phyloP scores from a whole-genome alignment of 1,140 invertebrate genomes.

The Trichonephila clavata region DNA sequence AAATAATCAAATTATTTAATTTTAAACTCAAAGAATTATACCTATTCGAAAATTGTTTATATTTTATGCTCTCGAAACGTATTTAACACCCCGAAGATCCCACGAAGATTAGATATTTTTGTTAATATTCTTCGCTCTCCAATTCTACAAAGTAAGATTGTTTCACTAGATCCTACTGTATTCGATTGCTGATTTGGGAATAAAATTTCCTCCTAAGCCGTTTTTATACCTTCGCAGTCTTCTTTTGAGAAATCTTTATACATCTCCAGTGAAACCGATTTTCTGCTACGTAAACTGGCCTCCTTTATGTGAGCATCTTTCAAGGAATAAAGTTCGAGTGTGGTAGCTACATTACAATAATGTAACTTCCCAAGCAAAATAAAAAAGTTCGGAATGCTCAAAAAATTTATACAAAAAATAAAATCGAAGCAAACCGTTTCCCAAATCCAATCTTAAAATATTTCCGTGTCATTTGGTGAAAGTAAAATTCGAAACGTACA shows the following conservation, averaged over 20 bases:
- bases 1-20: no score
- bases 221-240: not conserved
- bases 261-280: constrained; percentile 16
- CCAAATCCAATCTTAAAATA: constrained; percentile 68
- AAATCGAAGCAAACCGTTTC: not conserved
- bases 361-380: constrained; percentile 8
- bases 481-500: constrained; percentile 41
- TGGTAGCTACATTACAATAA: constrained; percentile 47
- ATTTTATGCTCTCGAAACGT: no score
- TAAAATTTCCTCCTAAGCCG: not conserved
- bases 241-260: no score
- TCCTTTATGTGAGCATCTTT: not conserved
- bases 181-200: constrained; percentile 60
- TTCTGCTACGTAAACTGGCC: not conserved
- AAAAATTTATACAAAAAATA: constrained; percentile 31
- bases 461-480: constrained; percentile 71
- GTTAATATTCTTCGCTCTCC: no score
- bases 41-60: no score
- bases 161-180: not conserved
- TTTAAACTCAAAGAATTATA: no score
- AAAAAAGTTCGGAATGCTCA: constrained; percentile 15
- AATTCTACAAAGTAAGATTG: not conserved
- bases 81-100: no score
- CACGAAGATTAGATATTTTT: no score
- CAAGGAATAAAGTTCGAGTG: not conserved